Conservation (phyloP, 2,113 vertebrate species). For the Donacobius atricapilla region DNA sequence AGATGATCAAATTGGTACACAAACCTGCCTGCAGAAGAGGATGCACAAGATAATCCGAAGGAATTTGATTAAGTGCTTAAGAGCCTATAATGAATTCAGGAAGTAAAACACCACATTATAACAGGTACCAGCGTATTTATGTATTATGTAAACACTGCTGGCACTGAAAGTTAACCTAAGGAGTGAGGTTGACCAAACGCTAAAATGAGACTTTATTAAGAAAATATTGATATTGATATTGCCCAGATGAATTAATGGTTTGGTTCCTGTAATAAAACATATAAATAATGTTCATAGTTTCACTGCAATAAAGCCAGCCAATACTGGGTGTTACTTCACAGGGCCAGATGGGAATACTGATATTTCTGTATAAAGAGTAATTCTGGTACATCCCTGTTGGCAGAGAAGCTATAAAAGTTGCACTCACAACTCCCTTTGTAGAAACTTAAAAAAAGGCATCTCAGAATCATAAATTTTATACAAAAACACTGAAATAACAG, state of each 20-base stretch:
- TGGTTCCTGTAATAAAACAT: neutral
- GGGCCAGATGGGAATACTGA: neutral
- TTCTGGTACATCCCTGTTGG: neutral
- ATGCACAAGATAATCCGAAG: neutral
- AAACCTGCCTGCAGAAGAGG: neutral
- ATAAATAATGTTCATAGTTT: neutral
- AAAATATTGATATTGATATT: neutral
- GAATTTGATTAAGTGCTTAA: constrained; percentile 50
- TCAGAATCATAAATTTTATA: neutral
- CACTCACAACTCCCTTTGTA: neutral
- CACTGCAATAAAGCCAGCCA: neutral
- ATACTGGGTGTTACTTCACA: neutral
- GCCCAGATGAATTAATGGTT: neutral
- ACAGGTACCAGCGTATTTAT: neutral
- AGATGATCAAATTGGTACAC: neutral
- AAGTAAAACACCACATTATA: neutral
- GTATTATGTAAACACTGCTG: neutral
- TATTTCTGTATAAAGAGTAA: neutral
- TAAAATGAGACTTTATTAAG: neutral
- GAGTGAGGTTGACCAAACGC: neutral
- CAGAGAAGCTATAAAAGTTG: neutral
- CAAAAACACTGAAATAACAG: neutral
- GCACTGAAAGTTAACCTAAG: neutral
- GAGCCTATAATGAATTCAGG: neutral
- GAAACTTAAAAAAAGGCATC: neutral